These are phyloP conservation scores for Eurytemora carolleeae DNA, from an alignment of 1,140 invertebrate genomes.

Conservation along the genomic window DNA sequence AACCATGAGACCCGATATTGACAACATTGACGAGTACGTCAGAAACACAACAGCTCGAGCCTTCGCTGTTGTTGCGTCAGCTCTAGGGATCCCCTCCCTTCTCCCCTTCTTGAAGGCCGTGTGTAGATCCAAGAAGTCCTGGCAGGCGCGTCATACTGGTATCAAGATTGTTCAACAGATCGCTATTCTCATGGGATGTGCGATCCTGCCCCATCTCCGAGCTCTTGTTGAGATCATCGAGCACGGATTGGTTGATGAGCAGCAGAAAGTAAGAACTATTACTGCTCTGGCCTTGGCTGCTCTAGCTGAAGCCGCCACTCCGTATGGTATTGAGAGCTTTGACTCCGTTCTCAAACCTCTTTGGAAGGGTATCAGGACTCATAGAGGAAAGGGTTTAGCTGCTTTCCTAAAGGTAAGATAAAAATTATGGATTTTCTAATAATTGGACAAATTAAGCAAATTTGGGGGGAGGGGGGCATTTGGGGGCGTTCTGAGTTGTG, in stretches of 20 bases:
- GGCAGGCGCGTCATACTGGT: slow-evolving; percentile 97
- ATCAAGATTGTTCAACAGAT: slow-evolving; percentile 99
- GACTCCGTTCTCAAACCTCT: slow-evolving; percentile 96
- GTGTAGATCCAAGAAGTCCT: slow-evolving; percentile 96
- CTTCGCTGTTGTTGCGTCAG: slow-evolving; percentile 97
- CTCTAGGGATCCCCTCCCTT: slow-evolving; percentile 89
- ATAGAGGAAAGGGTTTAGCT: slow-evolving; percentile 92
- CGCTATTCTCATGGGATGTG: slow-evolving; percentile 98
- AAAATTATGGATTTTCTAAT: no score
- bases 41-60: slow-evolving; percentile 96
- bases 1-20: slow-evolving; percentile 98
- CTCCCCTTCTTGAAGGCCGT: slow-evolving; percentile 97
- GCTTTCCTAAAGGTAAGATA: slow-evolving; percentile 66
- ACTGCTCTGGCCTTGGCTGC: slow-evolving; percentile 96
- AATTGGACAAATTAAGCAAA: no score
- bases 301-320: slow-evolving; percentile 89
- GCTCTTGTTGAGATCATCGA: slow-evolving; percentile 98
- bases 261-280: slow-evolving; percentile 72
- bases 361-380: slow-evolving; percentile 97
- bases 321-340: slow-evolving; percentile 98
- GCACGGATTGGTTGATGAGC: slow-evolving; percentile 58
- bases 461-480: no score
- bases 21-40: slow-evolving; percentile 99
- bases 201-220: slow-evolving; percentile 93
- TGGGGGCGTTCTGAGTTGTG: no score